These are phyloP conservation scores for Pelagia noctiluca DNA, from an alignment of 30 jellyfish, hydroid and myxozoan genomes.

Conservation along the genomic window DNA sequence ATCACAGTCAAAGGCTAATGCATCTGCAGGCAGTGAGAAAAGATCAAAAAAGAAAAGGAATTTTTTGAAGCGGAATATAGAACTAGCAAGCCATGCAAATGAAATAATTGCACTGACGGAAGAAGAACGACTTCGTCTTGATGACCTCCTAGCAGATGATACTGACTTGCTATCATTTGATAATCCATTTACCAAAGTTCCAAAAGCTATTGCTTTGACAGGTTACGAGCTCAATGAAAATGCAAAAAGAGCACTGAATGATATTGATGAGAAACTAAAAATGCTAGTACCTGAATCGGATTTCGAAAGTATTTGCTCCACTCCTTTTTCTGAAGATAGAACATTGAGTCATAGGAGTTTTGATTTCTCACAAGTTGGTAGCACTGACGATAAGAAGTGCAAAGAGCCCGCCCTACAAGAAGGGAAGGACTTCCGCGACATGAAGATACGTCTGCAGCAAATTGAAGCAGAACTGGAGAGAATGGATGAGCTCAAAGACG, in stretches of 20 bases:
- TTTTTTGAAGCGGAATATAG: constrained; percentile 74
- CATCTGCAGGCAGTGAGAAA: constrained; percentile 12
- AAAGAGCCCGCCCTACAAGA: constrained; percentile 67
- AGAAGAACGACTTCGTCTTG: constrained; percentile 73
- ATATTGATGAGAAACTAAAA: constrained; percentile 75
- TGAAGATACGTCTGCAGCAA: constrained; percentile 58
- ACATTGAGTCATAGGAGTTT: constrained; percentile 28
- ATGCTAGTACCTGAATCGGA: constrained; percentile 75
- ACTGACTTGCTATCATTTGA: constrained; percentile 77
- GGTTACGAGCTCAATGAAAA: constrained; percentile 60
- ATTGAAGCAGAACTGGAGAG: constrained; percentile 55
- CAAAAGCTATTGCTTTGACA: constrained; percentile 7
- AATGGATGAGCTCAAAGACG: constrained; percentile 22
- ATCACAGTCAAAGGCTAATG: no score
- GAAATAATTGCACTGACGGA: constrained; percentile 80
- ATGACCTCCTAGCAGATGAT: constrained; percentile 81
- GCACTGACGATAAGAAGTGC: constrained; percentile 25
- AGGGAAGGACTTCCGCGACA: constrained; percentile 40
- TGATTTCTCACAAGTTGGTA: constrained; percentile 1
- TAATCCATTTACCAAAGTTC: constrained; percentile 72
- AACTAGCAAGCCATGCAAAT: constrained; percentile 80
- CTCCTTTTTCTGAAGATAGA: constrained; percentile 34
- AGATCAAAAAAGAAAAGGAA: constrained; percentile 39
- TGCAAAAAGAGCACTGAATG: constrained; percentile 58
- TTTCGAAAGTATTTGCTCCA: constrained; percentile 53